Conservation (phyloP, 2,113 vertebrate genomes). For the Lophochroa leadbeateri region DNA sequence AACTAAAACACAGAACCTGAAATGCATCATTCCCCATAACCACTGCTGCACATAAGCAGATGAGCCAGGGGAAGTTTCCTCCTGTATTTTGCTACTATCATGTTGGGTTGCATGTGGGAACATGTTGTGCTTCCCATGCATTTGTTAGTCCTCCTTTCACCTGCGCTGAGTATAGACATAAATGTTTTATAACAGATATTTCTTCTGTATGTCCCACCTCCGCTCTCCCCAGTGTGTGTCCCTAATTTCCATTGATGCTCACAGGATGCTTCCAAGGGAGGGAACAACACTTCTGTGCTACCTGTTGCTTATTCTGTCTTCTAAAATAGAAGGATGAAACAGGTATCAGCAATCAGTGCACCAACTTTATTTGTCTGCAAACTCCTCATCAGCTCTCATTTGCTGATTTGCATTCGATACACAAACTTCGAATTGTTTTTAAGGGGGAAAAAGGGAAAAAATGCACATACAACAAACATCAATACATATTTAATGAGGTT, state of each 20-base stretch:
- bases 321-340: background rate
- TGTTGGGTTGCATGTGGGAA: background rate
- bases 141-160: constrained; percentile 1
- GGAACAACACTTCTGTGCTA: background rate
- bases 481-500: constrained; percentile 51
- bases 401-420: constrained; percentile 1
- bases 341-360: background rate
- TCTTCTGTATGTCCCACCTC: background rate
- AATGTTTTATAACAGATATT: background rate
- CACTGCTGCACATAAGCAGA: background rate
- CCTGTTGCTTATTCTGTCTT: background rate
- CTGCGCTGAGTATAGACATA: background rate
- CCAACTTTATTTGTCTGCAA: background rate
- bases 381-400: background rate
- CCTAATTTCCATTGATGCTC: background rate
- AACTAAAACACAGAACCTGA: background rate
- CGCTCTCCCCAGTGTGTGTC: background rate
- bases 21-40: background rate
- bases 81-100: background rate
- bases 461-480: background rate
- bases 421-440: constrained; percentile 12
- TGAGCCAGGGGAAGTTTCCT: background rate
- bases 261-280: background rate
- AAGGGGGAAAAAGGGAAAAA: background rate
- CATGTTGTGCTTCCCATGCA: background rate